Evolutionary conservation across 2,797 vertebrate genomes (phyloP), one percentile per base, ranked within the genome.

Genomic region (Falco biarmicus): DNA sequence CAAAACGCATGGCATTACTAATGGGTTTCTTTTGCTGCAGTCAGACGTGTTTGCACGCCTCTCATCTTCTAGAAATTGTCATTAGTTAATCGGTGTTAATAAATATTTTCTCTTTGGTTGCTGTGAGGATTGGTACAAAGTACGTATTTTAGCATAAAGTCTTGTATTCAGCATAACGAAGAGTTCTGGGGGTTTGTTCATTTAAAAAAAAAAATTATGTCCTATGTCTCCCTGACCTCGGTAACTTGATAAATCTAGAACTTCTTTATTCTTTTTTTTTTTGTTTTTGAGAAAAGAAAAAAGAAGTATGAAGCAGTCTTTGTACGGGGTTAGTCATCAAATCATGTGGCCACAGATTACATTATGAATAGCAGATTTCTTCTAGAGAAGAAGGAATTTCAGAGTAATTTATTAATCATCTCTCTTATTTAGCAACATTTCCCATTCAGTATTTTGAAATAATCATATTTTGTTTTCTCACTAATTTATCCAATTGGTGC

Each of bases 351-450:
- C 22, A 12, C 14, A 87, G 63, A 84, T 91, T 81, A 71, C 5
- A 7, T 59, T 73, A 41, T 32, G 37, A 87, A 91, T 59, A 54
- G 64, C 39, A 80, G 37, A 43, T 78, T 76, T 77, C 59, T 45
- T 18, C 43, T 45, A 45, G 43, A 45, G 43, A 18, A 45, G 43
- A 17, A 45, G 43, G 17, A 45, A 87, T 39, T 82, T 56, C 74
- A 22, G 48, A 90, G 48, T 60, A 57, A 90, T 78, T 87, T 94
- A 80, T 89, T 94, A 74, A 71, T 94, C n/a, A 82, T 94, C 68
- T 60, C 71, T 82, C n/a, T 84, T 90, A 25, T 74, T 87, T 75
- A 43, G 12, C 32, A 80, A 19, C 20, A 83, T 70, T 92, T 85
- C 29, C 20, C 54, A 43, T 63, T 71, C 37, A 28, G 20, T 76